phyloP scores from a whole-genome alignment of 2,888 invertebrate genomes.

The Eubasilissa splendida region DNA sequence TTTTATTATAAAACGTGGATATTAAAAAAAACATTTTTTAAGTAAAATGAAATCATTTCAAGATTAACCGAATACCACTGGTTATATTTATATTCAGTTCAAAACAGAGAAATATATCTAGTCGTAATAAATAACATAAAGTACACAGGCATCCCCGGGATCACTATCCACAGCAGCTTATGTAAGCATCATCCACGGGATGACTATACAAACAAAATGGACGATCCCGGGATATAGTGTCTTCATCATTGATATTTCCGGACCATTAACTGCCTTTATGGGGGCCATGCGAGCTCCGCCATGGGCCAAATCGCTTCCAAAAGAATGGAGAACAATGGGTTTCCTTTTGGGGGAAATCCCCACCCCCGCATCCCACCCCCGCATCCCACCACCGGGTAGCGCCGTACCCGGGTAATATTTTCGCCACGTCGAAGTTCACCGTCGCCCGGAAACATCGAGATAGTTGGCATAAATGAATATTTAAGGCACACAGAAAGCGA shows the following conservation, averaged over 20 bases:
- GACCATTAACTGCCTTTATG: conserved; percentile 58
- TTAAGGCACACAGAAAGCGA: conserved; percentile 1
- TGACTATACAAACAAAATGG: conserved; percentile 58
- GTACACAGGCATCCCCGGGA: conserved; percentile 6
- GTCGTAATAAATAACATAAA: conserved; percentile 19
- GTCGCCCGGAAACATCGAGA: conserved; percentile 24
- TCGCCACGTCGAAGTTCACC: conserved; percentile 12
- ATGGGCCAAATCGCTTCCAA: conserved; percentile 57
- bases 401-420: neutral
- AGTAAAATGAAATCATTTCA: too few species aligned
- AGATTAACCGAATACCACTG: too few species aligned
- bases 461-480: conserved; percentile 25
- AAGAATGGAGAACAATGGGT: conserved; percentile 57
- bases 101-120: neutral
- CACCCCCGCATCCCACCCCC: conserved; percentile 3
- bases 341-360: conserved; percentile 35
- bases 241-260: conserved; percentile 59
- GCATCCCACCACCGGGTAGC: neutral
- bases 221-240: conserved; percentile 57
- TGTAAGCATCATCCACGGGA: conserved; percentile 38
- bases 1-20: too few species aligned
- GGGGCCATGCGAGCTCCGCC: conserved; percentile 53
- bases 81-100: neutral
- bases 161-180: conserved; percentile 23
- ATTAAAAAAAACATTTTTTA: too few species aligned